These are phyloP conservation scores for Clunio marinus DNA, from an alignment of 2,888 invertebrate species.

Conservation along the genomic window DNA sequence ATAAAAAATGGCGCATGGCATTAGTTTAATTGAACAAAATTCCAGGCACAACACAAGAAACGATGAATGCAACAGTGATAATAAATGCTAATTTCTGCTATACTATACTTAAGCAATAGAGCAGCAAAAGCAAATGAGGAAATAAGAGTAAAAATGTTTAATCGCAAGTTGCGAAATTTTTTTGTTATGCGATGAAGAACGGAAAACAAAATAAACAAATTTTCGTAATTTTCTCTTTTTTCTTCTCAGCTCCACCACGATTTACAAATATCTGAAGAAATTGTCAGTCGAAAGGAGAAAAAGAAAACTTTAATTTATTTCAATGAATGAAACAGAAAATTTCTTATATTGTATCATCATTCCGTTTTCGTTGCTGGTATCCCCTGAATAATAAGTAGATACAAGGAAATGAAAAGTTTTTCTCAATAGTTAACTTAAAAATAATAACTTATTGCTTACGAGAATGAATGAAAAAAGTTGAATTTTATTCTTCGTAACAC, in stretches of 20 bases:
- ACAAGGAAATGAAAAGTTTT: neutral
- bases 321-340: neutral
- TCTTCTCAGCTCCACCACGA: neutral
- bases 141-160: neutral
- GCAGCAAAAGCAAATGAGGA: neutral
- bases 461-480: constrained; percentile 32
- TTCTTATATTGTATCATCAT: too few species aligned
- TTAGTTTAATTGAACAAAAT: constrained; percentile 25
- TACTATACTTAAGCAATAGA: neutral
- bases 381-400: too few species aligned
- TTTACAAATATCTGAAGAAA: neutral
- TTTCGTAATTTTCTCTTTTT: constrained; percentile 15
- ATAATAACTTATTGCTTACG: neutral
- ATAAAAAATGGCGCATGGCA: constrained; percentile 29
- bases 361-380: too few species aligned
- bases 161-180: constrained; percentile 19
- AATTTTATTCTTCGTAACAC: constrained; percentile 36
- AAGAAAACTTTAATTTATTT: neutral
- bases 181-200: neutral
- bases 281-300: neutral
- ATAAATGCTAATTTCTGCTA: constrained; percentile 33
- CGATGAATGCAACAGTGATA: constrained; percentile 10
- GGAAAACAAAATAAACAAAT: neutral
- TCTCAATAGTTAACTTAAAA: constrained; percentile 5
- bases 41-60: neutral